Base-by-base conservation (phyloP, 1,140 invertebrate species). In the Aphelenchoides besseyi region DNA sequence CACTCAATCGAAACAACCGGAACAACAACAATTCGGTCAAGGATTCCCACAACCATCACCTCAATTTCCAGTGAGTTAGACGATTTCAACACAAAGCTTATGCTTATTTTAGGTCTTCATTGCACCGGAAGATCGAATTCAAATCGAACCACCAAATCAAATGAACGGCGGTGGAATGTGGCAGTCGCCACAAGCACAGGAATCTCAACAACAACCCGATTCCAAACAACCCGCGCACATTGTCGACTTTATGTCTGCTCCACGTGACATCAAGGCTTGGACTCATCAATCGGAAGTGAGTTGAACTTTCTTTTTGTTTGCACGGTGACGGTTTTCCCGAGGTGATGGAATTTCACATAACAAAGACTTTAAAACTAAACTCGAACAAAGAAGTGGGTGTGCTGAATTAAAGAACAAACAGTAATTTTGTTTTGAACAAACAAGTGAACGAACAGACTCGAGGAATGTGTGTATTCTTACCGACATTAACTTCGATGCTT, bases 121-220 rank as follows among this genome's bases (percentile, higher is more conserved):
- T n/a, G 16, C 72, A 23, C 72, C 72, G 61, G 72, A 74, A 68
- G 71, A 74, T 53, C 36, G 72, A 35, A 74, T 68, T 29, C 72
- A 74, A 33, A 54, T 74, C 26, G 72, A 74, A 35, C 72, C 72
- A 8, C 61, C 70, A 29, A 69, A 71, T 12, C 71, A 73, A n/a
- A 61, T 18, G 1, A 33, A 66, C 32, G 36, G 36, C 12, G 63
- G 36, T 12, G n/a, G 16, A 18, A 32, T 16, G 16, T 36, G 63
- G 32, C 35, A 66, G 2, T 29, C 30, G 30, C 55, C 55, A 1
- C 63, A 66, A 32, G 28, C 16, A 26, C 63, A 66, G 3, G 32
- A 66, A 16, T 23, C 1, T 2, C 63, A 66, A 32, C 63, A 18
- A 1, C 16, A 32, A 33, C 5, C 55, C n/a, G 2, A n/a, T 29